These are phyloP conservation scores for Achatina immaculata DNA, from an alignment of 1,140 invertebrate species.

Conservation along the genomic window DNA sequence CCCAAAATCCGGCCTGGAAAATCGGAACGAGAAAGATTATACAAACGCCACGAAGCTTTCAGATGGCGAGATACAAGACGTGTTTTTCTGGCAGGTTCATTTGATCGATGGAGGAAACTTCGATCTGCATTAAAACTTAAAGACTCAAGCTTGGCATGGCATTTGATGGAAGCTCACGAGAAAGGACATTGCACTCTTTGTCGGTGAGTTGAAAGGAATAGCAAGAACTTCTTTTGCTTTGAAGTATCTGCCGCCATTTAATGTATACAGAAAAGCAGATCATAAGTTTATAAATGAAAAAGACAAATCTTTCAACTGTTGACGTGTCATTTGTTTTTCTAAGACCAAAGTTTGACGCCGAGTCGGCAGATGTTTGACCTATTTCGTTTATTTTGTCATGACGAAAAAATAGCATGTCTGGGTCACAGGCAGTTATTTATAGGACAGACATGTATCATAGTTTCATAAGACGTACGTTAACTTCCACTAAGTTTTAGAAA, in stretches of 20 bases:
- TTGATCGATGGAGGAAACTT: constrained; percentile 48
- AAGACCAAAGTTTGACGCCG: constrained; percentile 21
- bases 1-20: constrained; percentile 40
- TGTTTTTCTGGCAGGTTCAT: constrained; percentile 47
- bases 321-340: constrained; percentile 32
- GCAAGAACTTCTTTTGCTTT: background rate
- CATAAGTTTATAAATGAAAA: background rate
- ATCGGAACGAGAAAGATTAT: constrained; percentile 43
- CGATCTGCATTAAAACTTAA: constrained; percentile 43
- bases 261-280: background rate
- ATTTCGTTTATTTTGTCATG: constrained; percentile 36
- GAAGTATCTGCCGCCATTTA: background rate
- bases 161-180: constrained; percentile 54
- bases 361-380: constrained; percentile 40
- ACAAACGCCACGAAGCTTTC: constrained; percentile 45
- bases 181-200: constrained; percentile 42
- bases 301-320: background rate
- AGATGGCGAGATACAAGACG: constrained; percentile 46
- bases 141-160: constrained; percentile 52
- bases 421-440: constrained; percentile 15
- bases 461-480: background rate
- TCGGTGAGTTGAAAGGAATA: constrained; percentile 37
- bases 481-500: no score
- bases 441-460: background rate
- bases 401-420: constrained; percentile 37